Base-by-base conservation (phyloP, 2,888 invertebrate genomes). In the Leucoma salicis region DNA sequence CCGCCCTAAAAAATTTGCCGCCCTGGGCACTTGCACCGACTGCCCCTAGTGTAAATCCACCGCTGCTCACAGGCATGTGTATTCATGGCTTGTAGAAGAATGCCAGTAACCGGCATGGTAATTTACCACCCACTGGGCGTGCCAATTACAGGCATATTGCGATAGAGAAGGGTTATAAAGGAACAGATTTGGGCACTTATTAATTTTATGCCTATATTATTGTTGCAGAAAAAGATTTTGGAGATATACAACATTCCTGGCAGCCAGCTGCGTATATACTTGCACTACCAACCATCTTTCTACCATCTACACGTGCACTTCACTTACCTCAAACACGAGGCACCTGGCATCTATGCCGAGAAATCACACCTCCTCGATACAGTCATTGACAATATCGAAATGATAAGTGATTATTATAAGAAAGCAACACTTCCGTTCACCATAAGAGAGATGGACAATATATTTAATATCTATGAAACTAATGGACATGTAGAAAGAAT, bases 281-380 rank as follows among this genome's bases (percentile, higher is more conserved):
- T 99, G 0, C 99, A 99, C 78, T 99, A 99, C 82, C 98, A 97
- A 68, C 99, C 99, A 0, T 96, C 98, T 0, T 99, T 97, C 86
- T 99, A 98, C 82, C 98, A 99, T 74, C 90, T 99, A 0, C 99
- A 99, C 76, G 92, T 99, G 0, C 99, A 99, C 79, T 96, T 98
- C 69, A 96, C 96, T 8, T 93, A 93, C 42, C 75, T 98, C 2
- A 91, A 92, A 32, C 94, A 94, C 83, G 95, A 96, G 60, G 94
- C 95, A 0, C 95, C 96, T 32, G 95, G 98, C 18, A 95, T 95
- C 64, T 92, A 93, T 82, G 93, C 94, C 10, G 97, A 97, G 74
- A 94, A 94, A 67, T 94, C 97, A 0, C 98, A 99, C 77, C 84
- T 98, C 42, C 90, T 99, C 8, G 92, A 95, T 32, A 95, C 95